Evolutionary conservation across 2,797 vertebrate genomes (phyloP), one percentile per base, ranked within the genome.

Genomic region (Pipistrellus pipistrellus): DNA sequence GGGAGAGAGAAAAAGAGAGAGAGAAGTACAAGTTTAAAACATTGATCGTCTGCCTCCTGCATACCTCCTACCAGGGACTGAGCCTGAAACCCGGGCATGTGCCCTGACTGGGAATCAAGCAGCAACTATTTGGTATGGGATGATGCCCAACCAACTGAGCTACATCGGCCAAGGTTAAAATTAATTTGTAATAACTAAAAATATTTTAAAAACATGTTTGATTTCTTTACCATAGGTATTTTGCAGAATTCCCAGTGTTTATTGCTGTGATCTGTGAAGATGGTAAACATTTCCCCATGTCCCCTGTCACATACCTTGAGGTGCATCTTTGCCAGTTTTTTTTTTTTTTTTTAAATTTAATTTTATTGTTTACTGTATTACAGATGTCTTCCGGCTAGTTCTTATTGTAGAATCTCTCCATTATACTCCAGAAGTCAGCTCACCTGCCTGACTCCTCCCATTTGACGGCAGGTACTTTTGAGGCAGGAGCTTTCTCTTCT

Each of bases 251-350:
- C 32, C 17, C 35, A 13, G 9, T 5, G 21, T 77, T 84, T 90
- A 1, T 23, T 62, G 62, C 21, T 59, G 32, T 66, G 35, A 35
- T 27, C 51, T 8, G 18, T 64, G 64, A 62, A 8, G 76, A 46
- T n/a, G 35, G 35, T 25, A 15, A 3, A 14, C 0, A 62, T 8
- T 25, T 75, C 11, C 13, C 6, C 1, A 0, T 1, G 3, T n/a
- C 73, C 35, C 76, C 53, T 6, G 15, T 51, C 0, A 0, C 38
- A 6, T 12, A n/a, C 17, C 4, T 6, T 6, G 30, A 0, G 0
- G 5, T 11, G n/a, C 3, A 1, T 53, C 13, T 25, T 62, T 62
- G 25, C 27, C 59, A 62, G 27, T 62, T 62, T 25, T 62, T 62
- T 27, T 57, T 27, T 14, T 62, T 62, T 13, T 57, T 27, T 14